phyloP scores from a whole-genome alignment of 2,888 invertebrate genomes.

The Prosopocoilus inquinatus region DNA sequence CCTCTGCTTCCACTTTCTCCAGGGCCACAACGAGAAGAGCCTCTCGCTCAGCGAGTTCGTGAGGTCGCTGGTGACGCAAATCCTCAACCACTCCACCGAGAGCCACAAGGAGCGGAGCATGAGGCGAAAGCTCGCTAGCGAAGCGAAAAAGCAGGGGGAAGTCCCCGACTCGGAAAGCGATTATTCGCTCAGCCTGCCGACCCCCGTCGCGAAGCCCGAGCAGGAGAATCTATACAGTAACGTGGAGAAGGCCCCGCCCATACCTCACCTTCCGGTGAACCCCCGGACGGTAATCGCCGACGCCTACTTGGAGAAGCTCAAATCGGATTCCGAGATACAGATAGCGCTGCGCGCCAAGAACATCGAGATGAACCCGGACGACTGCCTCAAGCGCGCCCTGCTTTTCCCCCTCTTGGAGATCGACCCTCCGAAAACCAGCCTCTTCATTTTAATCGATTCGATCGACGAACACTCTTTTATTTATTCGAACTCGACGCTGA shows the following conservation, averaged over 20 bases:
- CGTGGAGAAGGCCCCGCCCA: slow-evolving; percentile 46
- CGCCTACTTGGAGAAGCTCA: slow-evolving; percentile 75
- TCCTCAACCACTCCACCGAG: slow-evolving; percentile 68
- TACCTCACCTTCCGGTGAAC: slow-evolving; percentile 55
- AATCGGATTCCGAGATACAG: slow-evolving; percentile 78
- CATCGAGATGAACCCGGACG: slow-evolving; percentile 85
- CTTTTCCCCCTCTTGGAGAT: slow-evolving; percentile 84
- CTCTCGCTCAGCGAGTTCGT: slow-evolving; percentile 85
- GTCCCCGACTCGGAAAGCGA: slow-evolving; percentile 10
- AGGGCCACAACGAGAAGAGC: slow-evolving; percentile 82
- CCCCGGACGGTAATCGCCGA: slow-evolving; percentile 69
- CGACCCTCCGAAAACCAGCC: slow-evolving; percentile 79
- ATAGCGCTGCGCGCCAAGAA: slow-evolving; percentile 77
- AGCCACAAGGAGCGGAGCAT: slow-evolving; percentile 50
- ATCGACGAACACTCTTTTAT: slow-evolving; percentile 77
- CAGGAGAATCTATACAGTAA: slow-evolving; percentile 45
- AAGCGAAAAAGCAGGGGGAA: slow-evolving; percentile 30
- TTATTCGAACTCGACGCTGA: slow-evolving; percentile 57
- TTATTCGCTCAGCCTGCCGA: slow-evolving; percentile 11
- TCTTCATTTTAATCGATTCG: slow-evolving; percentile 87
- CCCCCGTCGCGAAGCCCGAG: background rate
- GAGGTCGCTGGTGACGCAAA: slow-evolving; percentile 78
- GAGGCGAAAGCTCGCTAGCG: slow-evolving; percentile 41
- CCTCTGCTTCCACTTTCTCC: slow-evolving; percentile 84
- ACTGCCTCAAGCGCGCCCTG: slow-evolving; percentile 85